Percentiles rank a stretch among this genome's conserved stretches.
These are phyloP conservation scores for Pteromalus puparum DNA, from an alignment of 1,140 invertebrate species.

Conservation along the genomic window DNA sequence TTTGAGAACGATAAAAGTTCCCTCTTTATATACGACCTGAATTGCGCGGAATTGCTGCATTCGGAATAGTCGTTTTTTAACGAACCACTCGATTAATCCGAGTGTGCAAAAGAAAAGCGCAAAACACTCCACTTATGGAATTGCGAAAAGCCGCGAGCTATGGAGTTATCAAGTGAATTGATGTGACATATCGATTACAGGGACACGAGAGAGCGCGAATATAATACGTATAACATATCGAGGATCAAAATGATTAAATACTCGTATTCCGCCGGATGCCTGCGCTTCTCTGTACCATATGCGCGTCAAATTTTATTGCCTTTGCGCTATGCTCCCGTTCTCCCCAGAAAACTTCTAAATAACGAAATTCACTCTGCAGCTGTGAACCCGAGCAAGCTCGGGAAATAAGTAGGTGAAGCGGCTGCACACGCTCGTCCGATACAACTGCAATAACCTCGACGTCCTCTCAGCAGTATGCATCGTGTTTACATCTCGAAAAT, in stretches of 20 bases:
- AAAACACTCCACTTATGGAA: background rate
- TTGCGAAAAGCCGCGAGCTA: background rate
- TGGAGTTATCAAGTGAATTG: conserved; percentile 18
- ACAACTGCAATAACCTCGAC: conserved; percentile 21
- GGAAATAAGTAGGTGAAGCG: too few species aligned
- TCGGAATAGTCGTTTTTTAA: too few species aligned
- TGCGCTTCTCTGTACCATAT: background rate
- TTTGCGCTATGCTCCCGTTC: background rate
- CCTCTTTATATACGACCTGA: too few species aligned
- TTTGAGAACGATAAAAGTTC: conserved; percentile 42
- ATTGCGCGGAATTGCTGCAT: too few species aligned
- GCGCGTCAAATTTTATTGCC: background rate
- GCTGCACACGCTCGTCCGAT: too few species aligned
- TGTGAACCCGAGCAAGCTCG: too few species aligned
- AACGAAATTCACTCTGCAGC: too few species aligned
- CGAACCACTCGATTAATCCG: background rate
- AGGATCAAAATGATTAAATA: conserved; percentile 13
- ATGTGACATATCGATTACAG: conserved; percentile 4
- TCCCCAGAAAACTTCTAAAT: too few species aligned
- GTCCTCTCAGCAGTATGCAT: too few species aligned
- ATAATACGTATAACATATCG: background rate
- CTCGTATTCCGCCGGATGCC: background rate
- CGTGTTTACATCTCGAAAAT: conserved; percentile 37
- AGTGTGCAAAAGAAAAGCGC: background rate
- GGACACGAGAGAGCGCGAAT: background rate